Base-by-base conservation (phyloP, 1,140 invertebrate genomes). In the Lethrus apterus region DNA sequence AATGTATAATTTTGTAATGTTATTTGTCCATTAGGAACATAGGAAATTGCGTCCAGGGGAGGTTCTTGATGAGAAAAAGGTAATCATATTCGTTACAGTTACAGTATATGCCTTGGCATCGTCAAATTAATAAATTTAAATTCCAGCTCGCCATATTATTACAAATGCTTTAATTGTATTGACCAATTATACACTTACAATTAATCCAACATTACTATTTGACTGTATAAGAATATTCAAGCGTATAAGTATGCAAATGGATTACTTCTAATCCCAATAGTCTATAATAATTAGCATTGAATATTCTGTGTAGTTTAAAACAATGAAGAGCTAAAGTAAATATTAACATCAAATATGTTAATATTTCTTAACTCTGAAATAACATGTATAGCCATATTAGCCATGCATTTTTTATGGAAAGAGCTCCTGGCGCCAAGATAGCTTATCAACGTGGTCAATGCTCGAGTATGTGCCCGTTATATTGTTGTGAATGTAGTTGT, bases 1-100 rank as follows among this genome's bases (percentile, higher is more conserved):
- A 13, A 10, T 48, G 40, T 48, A 34, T 31, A 48, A 31, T 20
- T 26, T 24, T 40, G 17, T 48, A n/a, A n/a, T n/a, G n/a, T 43
- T 48, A 56, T 60, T 57, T 60, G 47, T 62, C 46, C 58, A 53
- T 45, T 61, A 67, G 65, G 65, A 66, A 56, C 60, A 62, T 63
- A 67, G 85, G 74, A 92, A 90, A 81, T 83, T 92, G 72, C 86
- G 89, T 63, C 89, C 89, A 52, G 88, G 89, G 69, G 89, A 93
- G 78, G 84, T 92, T 70, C 66, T 87, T 67, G 88, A 91, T 74
- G 88, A 93, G 65, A 86, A 83, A 75, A 89, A 89, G 88, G 89
- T 93, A 88, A 91, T 84, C 70, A 35, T 46, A 46, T 44, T 51
- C 38, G 34, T 32, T 31, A 46, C 44, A 19, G 46, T 44, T 41